Evolutionary conservation across 2,888 invertebrate species (phyloP).

Genomic region (Temnothorax unifasciatus): DNA sequence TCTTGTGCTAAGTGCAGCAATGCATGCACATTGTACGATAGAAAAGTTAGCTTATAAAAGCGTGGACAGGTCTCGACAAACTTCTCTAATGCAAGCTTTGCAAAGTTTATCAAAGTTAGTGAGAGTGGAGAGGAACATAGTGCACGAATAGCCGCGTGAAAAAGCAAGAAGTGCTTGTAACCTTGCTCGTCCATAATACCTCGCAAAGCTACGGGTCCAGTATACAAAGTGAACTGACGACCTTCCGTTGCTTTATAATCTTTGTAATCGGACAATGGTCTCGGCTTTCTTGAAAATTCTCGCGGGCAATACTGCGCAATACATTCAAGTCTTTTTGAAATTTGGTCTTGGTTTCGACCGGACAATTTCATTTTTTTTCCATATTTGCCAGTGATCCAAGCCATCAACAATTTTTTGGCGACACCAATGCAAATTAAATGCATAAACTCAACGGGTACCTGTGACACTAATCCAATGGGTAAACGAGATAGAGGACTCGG

Average conservation of each 20-base stretch:
- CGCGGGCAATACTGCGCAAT: conserved; percentile 39
- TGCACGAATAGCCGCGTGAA: conserved; percentile 29
- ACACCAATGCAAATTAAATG: conserved; percentile 48
- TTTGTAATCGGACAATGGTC: not conserved
- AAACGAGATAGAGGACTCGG: conserved; percentile 41
- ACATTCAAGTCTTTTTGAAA: conserved; percentile 38
- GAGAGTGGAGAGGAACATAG: not conserved
- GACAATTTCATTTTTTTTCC: conserved; percentile 27
- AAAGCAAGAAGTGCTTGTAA: conserved; percentile 25
- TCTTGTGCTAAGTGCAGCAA: conserved; percentile 59
- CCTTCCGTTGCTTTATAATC: no score
- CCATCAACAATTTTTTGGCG: conserved; percentile 21
- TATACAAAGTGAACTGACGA: no score
- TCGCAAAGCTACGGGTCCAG: no score
- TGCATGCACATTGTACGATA: conserved; percentile 60
- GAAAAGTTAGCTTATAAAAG: conserved; percentile 53
- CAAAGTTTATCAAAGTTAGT: conserved; percentile 7
- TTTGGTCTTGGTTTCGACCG: not conserved
- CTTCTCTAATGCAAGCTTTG: conserved; percentile 34
- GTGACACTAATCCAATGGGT: conserved; percentile 43
- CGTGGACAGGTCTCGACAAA: conserved; percentile 44
- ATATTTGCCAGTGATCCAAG: conserved; percentile 28
- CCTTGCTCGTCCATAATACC: conserved; percentile 15
- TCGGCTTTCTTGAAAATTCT: conserved; percentile 53
- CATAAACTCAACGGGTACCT: conserved; percentile 62